These are phyloP conservation scores for Yponomeuta plumbellus DNA, from an alignment of 2,888 invertebrate genomes.

Conservation along the genomic window DNA sequence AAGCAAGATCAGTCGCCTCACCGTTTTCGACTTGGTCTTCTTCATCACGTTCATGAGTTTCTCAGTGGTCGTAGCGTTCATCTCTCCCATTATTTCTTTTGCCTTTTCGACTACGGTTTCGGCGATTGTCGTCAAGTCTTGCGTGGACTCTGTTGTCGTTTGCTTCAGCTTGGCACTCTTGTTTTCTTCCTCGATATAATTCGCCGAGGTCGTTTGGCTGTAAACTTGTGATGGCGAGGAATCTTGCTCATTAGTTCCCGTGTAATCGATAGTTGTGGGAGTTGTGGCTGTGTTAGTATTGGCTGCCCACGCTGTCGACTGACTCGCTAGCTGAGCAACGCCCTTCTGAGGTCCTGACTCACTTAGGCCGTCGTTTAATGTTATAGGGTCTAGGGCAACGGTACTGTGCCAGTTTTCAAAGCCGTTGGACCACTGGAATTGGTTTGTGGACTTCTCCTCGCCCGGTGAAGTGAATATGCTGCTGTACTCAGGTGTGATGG, in stretches of 20 bases:
- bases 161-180: slow-evolving; percentile 56
- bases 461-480: slow-evolving; percentile 60
- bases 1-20: slow-evolving; percentile 82
- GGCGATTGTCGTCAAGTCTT: slow-evolving; percentile 80
- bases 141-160: slow-evolving; percentile 65
- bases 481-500: slow-evolving; percentile 46
- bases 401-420: slow-evolving; percentile 80
- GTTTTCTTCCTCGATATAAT: slow-evolving; percentile 35
- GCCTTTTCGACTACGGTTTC: slow-evolving; percentile 82
- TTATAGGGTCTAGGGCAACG: slow-evolving; percentile 81
- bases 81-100: slow-evolving; percentile 84
- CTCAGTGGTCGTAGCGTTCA: slow-evolving; percentile 84
- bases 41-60: slow-evolving; percentile 89
- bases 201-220: slow-evolving; percentile 43
- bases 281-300: slow-evolving; percentile 30
- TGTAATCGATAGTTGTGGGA: slow-evolving; percentile 38
- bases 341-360: slow-evolving; percentile 47
- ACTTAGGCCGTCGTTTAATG: slow-evolving; percentile 81
- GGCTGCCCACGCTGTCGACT: slow-evolving; percentile 46
- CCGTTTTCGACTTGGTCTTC: slow-evolving; percentile 86
- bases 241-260: slow-evolving; percentile 48
- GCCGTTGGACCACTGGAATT: slow-evolving; percentile 69
- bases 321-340: slow-evolving; percentile 37
- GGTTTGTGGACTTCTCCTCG: slow-evolving; percentile 56
- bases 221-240: slow-evolving; percentile 46